A percentile compares a stretch with the other conserved stretches of the same genome.
phyloP scores from a whole-genome alignment of 2,797 vertebrate genomes.

The Xiphorhynchus erythropygius region DNA sequence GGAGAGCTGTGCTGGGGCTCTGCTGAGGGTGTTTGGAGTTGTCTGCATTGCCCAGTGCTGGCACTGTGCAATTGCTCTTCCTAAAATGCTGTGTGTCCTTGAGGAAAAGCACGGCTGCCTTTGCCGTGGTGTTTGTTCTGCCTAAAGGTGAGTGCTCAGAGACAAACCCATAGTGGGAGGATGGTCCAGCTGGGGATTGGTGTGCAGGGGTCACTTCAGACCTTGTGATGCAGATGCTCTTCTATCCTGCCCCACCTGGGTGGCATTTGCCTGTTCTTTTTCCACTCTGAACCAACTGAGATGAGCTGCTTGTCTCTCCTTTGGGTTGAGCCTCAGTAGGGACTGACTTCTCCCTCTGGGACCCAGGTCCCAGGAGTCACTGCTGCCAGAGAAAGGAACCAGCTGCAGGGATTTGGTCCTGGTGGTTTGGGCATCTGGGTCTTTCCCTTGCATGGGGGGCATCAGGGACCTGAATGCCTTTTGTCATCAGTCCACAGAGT shows the following conservation, averaged over 20 bases:
- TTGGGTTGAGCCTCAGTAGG: background rate
- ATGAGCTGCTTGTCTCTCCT: background rate
- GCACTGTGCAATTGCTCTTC: fast-evolving
- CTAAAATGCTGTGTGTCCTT: fast-evolving
- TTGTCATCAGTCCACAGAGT: fast-evolving
- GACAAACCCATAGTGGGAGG: background rate
- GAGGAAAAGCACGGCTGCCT: fast-evolving
- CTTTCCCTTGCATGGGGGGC: background rate
- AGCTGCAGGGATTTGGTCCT: background rate
- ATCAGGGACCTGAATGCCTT: fast-evolving
- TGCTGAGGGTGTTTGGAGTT: fast-evolving
- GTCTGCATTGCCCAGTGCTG: background rate
- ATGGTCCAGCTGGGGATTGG: background rate
- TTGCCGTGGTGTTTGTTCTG: background rate
- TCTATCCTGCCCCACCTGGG: background rate
- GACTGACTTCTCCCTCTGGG: background rate
- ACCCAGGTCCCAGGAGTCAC: fast-evolving
- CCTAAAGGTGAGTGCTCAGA: background rate
- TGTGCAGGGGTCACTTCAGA: background rate
- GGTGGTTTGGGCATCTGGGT: background rate
- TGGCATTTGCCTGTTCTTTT: fast-evolving
- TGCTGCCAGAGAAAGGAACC: background rate
- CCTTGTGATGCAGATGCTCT: background rate
- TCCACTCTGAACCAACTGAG: fast-evolving
- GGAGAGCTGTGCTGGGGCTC: background rate